Evolutionary conservation across 2,888 invertebrate genomes (phyloP).

Genomic region (Morpho helenor): DNA sequence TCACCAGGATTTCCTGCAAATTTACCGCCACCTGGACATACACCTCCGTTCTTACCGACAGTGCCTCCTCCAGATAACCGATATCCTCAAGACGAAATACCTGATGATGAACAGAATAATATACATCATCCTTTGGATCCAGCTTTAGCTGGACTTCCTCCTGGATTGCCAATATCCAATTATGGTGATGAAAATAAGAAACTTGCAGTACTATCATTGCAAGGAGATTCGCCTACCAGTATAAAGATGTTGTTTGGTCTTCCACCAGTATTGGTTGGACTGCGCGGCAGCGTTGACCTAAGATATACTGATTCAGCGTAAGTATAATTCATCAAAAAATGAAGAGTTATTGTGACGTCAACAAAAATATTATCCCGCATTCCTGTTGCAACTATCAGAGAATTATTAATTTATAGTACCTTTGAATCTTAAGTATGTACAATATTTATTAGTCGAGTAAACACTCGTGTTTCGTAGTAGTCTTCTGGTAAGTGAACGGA

Average conservation of each 20-base stretch:
- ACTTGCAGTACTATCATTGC: slow-evolving; percentile 80
- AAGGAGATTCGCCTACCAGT: slow-evolving; percentile 88
- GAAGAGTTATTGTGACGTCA: not conserved
- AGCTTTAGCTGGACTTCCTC: slow-evolving; percentile 39
- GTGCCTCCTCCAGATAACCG: slow-evolving; percentile 63
- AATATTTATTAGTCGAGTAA: too few species aligned
- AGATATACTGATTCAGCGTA: slow-evolving; percentile 89
- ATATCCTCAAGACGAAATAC: slow-evolving; percentile 55
- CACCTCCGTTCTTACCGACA: slow-evolving; percentile 63
- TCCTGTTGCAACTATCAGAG: too few species aligned
- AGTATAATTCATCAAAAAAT: slow-evolving; percentile 42
- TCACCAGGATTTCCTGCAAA: slow-evolving; percentile 37
- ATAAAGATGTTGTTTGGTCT: slow-evolving; percentile 91
- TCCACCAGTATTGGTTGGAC: slow-evolving; percentile 89
- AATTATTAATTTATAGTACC: too few species aligned
- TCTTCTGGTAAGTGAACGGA: too few species aligned
- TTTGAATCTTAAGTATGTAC: too few species aligned
- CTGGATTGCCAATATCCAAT: slow-evolving; percentile 46
- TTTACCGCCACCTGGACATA: slow-evolving; percentile 34
- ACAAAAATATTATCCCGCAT: too few species aligned
- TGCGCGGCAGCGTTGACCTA: slow-evolving; percentile 92
- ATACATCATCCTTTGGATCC: slow-evolving; percentile 48
- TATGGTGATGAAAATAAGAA: slow-evolving; percentile 64
- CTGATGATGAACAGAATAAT: slow-evolving; percentile 57
- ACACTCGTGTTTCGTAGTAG: too few species aligned